These are phyloP conservation scores for Prionace glauca DNA, from an alignment of 2,797 vertebrate genomes.

Conservation along the genomic window DNA sequence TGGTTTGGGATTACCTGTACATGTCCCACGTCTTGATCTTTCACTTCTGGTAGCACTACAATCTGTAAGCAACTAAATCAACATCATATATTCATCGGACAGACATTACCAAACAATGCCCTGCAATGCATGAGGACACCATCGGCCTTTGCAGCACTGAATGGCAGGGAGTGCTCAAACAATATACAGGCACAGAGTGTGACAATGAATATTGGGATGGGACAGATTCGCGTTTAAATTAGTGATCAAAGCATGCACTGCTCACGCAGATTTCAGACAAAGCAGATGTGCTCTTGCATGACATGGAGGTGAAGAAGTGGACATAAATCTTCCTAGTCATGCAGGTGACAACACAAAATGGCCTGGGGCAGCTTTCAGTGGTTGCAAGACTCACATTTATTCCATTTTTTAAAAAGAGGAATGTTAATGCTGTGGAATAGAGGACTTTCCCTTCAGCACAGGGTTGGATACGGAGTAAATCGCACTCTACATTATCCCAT, in stretches of 20 bases:
- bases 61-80: background rate
- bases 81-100: background rate
- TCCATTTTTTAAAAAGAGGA: background rate
- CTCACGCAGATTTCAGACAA: background rate
- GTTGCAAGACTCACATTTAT: background rate
- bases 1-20: background rate
- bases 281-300: background rate
- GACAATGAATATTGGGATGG: background rate
- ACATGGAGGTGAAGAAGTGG: background rate
- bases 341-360: background rate
- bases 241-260: background rate
- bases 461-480: background rate
- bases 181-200: no score
- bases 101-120: background rate
- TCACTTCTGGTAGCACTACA: background rate
- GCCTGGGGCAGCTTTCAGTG: background rate
- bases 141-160: background rate
- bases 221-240: background rate
- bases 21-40: background rate
- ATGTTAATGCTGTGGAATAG: background rate
- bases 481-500: background rate
- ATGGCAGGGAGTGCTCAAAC: background rate
- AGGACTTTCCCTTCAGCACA: background rate
- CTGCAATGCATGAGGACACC: background rate
- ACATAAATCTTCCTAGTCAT: background rate